Evolutionary conservation across 2,888 invertebrate genomes (phyloP), one percentile per base, ranked within the genome.

Genomic region (Pycnomerus fuliginosus): DNA sequence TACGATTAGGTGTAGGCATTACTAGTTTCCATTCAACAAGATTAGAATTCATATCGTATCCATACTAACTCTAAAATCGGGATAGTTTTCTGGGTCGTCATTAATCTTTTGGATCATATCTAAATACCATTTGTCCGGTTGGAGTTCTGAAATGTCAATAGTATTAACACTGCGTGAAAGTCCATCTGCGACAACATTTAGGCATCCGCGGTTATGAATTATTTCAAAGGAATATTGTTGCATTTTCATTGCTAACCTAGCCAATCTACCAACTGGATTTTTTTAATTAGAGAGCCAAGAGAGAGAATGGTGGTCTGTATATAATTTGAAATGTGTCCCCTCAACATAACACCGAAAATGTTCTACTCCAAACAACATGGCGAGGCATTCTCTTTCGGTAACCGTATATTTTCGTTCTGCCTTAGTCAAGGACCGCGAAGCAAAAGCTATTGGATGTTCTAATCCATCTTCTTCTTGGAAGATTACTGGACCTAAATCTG

Each of bases 281-380:
- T 58, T 56, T 29, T 60, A 39, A 3, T 37, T 44, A 49, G 56
- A 40, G 0, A 65, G 42, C 59, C 60, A 62, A 17, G 50, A 35
- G 1, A 65, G 35, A n/a, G n/a, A n/a, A n/a, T n/a, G n/a, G 22
- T 61, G 57, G 44, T 64, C 62, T 1, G 62, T 51, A 20, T 51
- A 28, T 5, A 56, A 38, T 0, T 36, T 47, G 34, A 56, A 55
- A 3, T 33, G 32, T 7, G 51, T 50, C 2, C 57, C 59, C 32
- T 62, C 53, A 8, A 60, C 31, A 47, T 59, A 62, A 8, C 49
- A 39, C n/a, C 56, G 28, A 41, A 58, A 57, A 16, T 53, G 50
- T 20, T 56, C 53, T 5, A 59, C 46, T 0, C 43, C 41, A 35
- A 50, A 44, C 12, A 60, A 24, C 3, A 54, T 42, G 2, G 54